These are phyloP conservation scores for Sturnira hondurensis DNA, from an alignment of 2,113 vertebrate species.

Conservation along the genomic window DNA sequence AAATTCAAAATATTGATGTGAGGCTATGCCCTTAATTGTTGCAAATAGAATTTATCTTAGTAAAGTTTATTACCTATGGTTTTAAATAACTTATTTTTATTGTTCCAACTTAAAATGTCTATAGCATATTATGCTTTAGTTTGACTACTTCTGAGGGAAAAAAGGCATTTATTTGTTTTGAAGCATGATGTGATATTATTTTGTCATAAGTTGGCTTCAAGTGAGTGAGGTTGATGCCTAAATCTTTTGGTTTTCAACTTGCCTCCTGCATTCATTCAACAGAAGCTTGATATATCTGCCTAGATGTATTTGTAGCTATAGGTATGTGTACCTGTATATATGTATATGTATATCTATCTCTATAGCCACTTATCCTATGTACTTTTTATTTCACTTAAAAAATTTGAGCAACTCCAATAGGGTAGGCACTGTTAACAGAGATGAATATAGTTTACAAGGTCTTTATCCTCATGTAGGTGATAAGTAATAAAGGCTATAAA, in stretches of 20 bases:
- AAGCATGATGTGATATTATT: background rate
- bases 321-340: background rate
- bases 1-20: background rate
- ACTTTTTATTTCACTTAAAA: background rate
- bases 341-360: too few species aligned
- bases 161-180: background rate
- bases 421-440: background rate
- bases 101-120: background rate
- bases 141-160: background rate
- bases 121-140: background rate
- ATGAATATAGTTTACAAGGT: background rate
- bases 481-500: background rate
- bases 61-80: background rate
- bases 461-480: background rate
- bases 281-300: background rate
- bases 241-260: background rate
- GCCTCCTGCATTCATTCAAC: background rate
- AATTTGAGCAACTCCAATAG: background rate
- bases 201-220: background rate
- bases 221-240: background rate
- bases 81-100: background rate
- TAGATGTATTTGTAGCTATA: background rate
- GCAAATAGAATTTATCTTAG: background rate
- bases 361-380: background rate
- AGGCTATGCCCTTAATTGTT: background rate